phyloP scores from a whole-genome alignment of 2,888 invertebrate genomes.

The Limnephilus marmoratus region DNA sequence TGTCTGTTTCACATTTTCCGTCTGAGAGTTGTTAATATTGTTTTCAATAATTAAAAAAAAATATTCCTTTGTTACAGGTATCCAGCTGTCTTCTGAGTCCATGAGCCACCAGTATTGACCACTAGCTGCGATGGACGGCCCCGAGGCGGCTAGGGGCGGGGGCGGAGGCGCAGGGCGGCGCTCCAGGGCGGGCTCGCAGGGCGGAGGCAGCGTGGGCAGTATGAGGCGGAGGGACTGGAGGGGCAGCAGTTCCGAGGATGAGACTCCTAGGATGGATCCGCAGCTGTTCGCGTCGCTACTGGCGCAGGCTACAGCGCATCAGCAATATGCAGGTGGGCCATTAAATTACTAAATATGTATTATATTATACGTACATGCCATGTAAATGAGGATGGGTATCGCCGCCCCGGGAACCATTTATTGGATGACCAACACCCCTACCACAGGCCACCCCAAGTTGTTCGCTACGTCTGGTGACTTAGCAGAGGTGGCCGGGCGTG shows the following conservation, averaged over 20 bases:
- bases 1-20: too few relatives aligned
- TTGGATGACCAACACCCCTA: too few relatives aligned
- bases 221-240: constrained; percentile 78
- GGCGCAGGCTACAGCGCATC: constrained; percentile 75
- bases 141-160: constrained; percentile 52
- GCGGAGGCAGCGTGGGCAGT: constrained; percentile 74
- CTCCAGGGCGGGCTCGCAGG: constrained; percentile 65
- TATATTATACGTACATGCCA: too few relatives aligned
- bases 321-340: constrained; percentile 75
- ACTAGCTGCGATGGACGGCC: constrained; percentile 44
- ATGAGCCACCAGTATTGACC: constrained; percentile 28
- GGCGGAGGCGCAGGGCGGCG: constrained; percentile 58
- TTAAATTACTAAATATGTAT: background rate
- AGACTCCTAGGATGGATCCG: constrained; percentile 76
- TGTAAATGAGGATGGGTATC: too few relatives aligned
- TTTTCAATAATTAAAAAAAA: background rate
- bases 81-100: background rate
- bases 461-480: too few relatives aligned
- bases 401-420: too few relatives aligned
- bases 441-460: too few relatives aligned
- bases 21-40: too few relatives aligned
- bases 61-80: background rate
- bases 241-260: constrained; percentile 78
- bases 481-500: too few relatives aligned
- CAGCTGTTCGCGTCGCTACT: constrained; percentile 76